A percentile compares a stretch with the other conserved stretches of the same genome.
Evolutionary conservation across 2,888 invertebrate genomes (phyloP).

Genomic region (Oeneis ivallda): DNA sequence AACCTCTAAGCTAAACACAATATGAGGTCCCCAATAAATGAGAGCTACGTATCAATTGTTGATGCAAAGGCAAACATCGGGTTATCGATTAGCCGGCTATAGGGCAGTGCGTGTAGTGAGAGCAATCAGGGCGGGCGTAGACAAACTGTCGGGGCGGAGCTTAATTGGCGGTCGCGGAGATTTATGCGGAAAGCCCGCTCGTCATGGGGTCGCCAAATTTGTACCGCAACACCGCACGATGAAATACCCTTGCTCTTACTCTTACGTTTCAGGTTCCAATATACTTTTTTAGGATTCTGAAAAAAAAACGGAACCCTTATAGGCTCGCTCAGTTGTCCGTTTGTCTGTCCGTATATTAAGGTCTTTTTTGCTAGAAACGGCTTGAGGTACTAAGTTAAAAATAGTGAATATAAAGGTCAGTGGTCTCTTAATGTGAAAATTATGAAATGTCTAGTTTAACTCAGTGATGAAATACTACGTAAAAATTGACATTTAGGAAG

Average conservation of each 20-base stretch:
- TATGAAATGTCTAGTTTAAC: too few species aligned
- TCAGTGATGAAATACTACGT: too few species aligned
- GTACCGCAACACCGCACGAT: slow-evolving; percentile 42
- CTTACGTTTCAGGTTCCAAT: background rate
- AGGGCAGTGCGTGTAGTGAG: slow-evolving; percentile 58
- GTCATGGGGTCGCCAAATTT: slow-evolving; percentile 65
- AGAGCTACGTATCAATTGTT: slow-evolving; percentile 9
- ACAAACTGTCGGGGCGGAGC: slow-evolving; percentile 79
- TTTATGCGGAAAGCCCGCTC: slow-evolving; percentile 77
- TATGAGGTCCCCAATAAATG: background rate
- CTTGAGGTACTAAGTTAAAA: too few species aligned
- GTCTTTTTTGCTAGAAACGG: too few species aligned
- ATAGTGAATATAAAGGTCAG: too few species aligned
- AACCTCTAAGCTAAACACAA: background rate
- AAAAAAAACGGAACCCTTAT: too few species aligned
- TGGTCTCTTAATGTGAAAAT: too few species aligned
- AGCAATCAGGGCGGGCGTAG: slow-evolving; percentile 81
- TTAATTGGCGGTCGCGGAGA: slow-evolving; percentile 81
- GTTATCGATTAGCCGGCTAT: slow-evolving; percentile 48
- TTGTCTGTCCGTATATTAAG: too few species aligned
- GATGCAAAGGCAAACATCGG: slow-evolving; percentile 28
- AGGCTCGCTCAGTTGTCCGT: too few species aligned
- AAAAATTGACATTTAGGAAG: too few species aligned
- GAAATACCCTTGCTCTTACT: slow-evolving; percentile 19
- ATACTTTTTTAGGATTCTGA: too few species aligned